Evolutionary conservation across 2,113 vertebrate genomes (phyloP).

Genomic region (Rhinolophus ferrumequinum): DNA sequence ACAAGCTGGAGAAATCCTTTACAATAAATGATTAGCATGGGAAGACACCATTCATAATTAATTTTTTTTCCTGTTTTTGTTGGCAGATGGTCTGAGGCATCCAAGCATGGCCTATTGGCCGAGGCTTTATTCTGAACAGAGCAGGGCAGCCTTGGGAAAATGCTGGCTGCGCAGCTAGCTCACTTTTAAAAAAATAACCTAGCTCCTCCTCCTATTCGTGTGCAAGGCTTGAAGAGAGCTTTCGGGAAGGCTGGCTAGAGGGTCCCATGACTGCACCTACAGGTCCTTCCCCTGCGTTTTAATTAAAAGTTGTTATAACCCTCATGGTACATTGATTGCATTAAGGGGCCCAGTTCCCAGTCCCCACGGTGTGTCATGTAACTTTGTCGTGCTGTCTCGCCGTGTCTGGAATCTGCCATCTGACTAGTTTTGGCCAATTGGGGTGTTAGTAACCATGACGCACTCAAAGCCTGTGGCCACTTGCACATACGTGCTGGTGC

Average conservation of each 20-base stretch:
- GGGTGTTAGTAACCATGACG: not conserved
- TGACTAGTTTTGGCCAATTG: not conserved
- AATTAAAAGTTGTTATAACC: constrained; percentile 4
- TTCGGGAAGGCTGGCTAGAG: not conserved
- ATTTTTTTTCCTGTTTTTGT: constrained; percentile 84
- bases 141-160: constrained; percentile 68
- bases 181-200: constrained; percentile 66
- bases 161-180: constrained; percentile 55
- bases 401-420: not conserved
- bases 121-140: constrained; percentile 80
- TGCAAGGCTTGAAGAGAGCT: constrained; percentile 50
- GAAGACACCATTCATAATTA: constrained; percentile 90
- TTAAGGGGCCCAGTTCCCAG: not conserved
- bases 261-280: not conserved
- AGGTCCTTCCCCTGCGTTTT: not conserved
- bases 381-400: not conserved
- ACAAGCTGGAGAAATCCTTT: constrained; percentile 93
- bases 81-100: constrained; percentile 87
- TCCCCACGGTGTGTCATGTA: not conserved
- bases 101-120: constrained; percentile 82
- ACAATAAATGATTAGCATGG: constrained; percentile 91
- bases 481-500: not conserved
- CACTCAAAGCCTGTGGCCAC: not conserved
- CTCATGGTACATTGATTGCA: not conserved
- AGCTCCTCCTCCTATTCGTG: not conserved